Base-by-base conservation (phyloP, 2,888 invertebrate species). In the Drosophila robusta region DNA sequence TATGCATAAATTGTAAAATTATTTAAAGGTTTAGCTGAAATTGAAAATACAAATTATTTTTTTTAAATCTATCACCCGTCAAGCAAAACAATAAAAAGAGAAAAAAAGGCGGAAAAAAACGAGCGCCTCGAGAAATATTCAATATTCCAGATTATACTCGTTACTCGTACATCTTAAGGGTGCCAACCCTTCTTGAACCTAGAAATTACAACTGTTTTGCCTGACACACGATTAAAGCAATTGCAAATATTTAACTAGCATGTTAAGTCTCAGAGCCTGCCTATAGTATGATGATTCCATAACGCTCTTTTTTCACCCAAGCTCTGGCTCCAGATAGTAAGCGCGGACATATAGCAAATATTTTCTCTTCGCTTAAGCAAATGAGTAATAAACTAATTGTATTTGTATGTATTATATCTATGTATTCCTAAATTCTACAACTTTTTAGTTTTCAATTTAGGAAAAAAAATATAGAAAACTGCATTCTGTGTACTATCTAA, bases 21-120 rank as follows among this genome's bases (percentile, higher is more conserved):
- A 89, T 87, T 76, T 67, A 69, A 81, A 70, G 51, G 70, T 89
- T 89, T 84, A 84, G 84, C 84, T 76, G 87, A 89, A 84, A 84
- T 89, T 90, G 66, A 80, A 78, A 77, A 75, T 62, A 69, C 68
- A 70, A 78, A 73, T 57, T 66, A 79, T 8, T 85, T 86, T 74
- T 61, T 61, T 62, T 61, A 52, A 71, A 84, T 45, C 63, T 39
- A 29, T 55, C 24, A 57, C 42, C 26, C 44, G 36, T 60, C 52
- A 50, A 44, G 32, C 57, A 55, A 38, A 44, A 18, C 66, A 66
- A 58, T 57, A 62, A 50, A n/a, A 32, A 16, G 54, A 51, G 16
- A 55, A 29, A 51, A 29, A 65, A 44, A 34, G n/a, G 47, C 5
- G 8, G 38, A 38, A 52, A 34, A 58, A 52, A 47, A 58, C 36